A percentile compares a stretch with the other conserved stretches of the same genome.
Conservation (phyloP, 2,113 vertebrate genomes). For the Solea senegalensis region DNA sequence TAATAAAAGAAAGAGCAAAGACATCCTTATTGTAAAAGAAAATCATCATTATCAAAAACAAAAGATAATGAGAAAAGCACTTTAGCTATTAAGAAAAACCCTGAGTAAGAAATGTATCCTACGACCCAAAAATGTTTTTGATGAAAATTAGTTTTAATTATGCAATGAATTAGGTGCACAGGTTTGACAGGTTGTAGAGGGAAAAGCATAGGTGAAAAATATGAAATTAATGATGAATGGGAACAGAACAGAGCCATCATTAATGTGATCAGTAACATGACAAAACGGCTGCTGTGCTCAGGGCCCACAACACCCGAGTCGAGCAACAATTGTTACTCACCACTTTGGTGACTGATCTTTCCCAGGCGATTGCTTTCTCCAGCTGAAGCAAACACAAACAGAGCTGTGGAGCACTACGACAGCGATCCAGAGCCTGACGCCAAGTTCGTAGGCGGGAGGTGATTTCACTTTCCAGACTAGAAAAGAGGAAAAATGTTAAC, state of each 20-base stretch:
- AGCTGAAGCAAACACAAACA: slow-evolving; percentile 91
- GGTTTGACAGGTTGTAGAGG: no score
- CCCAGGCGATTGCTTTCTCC: slow-evolving; percentile 94
- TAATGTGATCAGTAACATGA: no score
- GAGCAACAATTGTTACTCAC: slow-evolving; percentile 73
- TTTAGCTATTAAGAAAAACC: no score
- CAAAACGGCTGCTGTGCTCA: neutral
- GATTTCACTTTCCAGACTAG: slow-evolving; percentile 90
- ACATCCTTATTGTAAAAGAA: neutral
- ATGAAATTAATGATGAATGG: no score
- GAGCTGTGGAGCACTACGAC: slow-evolving; percentile 91
- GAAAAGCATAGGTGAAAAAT: no score
- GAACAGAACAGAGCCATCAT: no score
- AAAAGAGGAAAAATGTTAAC: neutral
- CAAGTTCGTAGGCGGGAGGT: slow-evolving; percentile 90
- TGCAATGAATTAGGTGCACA: no score
- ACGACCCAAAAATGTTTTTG: no score
- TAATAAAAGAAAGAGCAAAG: slow-evolving; percentile 49
- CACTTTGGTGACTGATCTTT: slow-evolving; percentile 94
- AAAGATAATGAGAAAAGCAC: no score
- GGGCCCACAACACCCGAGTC: neutral
- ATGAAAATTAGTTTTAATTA: no score
- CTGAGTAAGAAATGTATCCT: no score
- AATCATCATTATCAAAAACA: neutral
- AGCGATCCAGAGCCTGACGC: slow-evolving; percentile 91